phyloP scores from a whole-genome alignment of 2,113 vertebrate species.

The Stigmatopora nigra region DNA sequence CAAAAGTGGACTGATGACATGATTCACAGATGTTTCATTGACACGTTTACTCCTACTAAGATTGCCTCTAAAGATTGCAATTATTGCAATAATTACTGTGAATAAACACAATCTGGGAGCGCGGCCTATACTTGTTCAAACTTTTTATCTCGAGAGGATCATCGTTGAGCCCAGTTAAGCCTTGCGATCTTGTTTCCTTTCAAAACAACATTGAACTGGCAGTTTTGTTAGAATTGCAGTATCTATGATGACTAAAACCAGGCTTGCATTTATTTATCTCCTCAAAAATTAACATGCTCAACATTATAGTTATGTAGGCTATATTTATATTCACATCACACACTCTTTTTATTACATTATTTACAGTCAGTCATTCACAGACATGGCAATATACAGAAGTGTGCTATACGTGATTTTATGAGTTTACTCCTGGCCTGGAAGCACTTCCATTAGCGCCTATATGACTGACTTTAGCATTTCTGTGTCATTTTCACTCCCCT shows the following conservation, averaged over 20 bases:
- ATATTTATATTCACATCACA: conserved; percentile 10
- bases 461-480: conserved; percentile 10
- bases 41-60: background rate
- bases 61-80: background rate
- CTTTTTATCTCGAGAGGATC: conserved; percentile 16
- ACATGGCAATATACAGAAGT: conserved; percentile 28
- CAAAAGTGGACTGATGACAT: background rate
- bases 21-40: background rate
- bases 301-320: too few species aligned
- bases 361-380: conserved; percentile 14
- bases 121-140: background rate
- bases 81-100: background rate
- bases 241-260: conserved; percentile 29
- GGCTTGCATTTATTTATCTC: conserved; percentile 29
- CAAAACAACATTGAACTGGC: conserved; percentile 20
- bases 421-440: conserved; percentile 24
- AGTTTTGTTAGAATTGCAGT: conserved; percentile 39
- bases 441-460: conserved; percentile 21
- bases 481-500: background rate
- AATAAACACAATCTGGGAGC: conserved; percentile 1
- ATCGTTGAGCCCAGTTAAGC: conserved; percentile 37
- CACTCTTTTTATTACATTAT: conserved; percentile 4
- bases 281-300: conserved; percentile 6
- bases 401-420: conserved; percentile 42
- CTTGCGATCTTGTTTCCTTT: conserved; percentile 26